Percentiles rank a stretch among this genome's conserved stretches.
Conservation (phyloP, 1,140 invertebrate species). For the Dolichoris vasculosae region DNA sequence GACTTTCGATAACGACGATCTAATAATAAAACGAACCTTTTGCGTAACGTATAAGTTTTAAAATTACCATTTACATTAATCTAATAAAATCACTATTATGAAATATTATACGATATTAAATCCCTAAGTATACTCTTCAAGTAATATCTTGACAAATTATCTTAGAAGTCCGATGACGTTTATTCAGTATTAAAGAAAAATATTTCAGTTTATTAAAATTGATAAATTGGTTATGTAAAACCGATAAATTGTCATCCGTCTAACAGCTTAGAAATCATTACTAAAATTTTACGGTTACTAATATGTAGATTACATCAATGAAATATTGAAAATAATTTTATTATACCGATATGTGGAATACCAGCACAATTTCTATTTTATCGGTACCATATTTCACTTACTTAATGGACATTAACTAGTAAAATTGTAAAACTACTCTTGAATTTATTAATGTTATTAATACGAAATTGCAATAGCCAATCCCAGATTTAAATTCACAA, state of each 20-base stretch:
- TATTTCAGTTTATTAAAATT: not conserved
- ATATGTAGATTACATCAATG: not conserved
- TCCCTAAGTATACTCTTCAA: not conserved
- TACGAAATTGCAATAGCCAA: not conserved
- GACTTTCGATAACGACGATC: too few species aligned
- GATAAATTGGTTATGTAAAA: not conserved
- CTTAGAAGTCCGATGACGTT: not conserved
- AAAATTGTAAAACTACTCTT: slow-evolving; percentile 3
- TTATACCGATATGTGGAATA: not conserved
- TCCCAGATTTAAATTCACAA: not conserved
- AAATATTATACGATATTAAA: not conserved
- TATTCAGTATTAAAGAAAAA: not conserved
- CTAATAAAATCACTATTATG: too few species aligned
- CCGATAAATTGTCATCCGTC: slow-evolving; percentile 2
- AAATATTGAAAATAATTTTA: slow-evolving; percentile 16
- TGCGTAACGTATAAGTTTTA: too few species aligned
- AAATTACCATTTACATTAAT: too few species aligned
- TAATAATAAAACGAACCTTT: too few species aligned
- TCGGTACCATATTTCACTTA: slow-evolving; percentile 9
- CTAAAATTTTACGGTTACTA: not conserved
- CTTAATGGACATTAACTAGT: not conserved
- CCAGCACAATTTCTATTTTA: slow-evolving; percentile 8
- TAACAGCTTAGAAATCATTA: not conserved
- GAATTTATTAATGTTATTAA: slow-evolving; percentile 5
- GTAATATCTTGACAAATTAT: not conserved